Conservation (phyloP, 2,888 invertebrate species). For the Phyllotreta cruciferae region DNA sequence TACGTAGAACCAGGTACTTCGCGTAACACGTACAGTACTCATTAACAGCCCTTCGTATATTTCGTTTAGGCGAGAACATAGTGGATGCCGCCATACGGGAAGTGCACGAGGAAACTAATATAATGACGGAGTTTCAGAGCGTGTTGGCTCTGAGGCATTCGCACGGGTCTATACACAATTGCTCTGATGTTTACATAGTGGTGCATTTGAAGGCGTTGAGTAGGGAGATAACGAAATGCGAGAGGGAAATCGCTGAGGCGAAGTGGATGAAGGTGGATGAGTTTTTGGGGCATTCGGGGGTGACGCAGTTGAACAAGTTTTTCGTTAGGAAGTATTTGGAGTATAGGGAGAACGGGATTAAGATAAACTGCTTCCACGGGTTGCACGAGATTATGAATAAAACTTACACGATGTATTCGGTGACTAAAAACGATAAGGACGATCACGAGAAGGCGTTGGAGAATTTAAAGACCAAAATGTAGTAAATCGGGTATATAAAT, state of each 20-base stretch:
- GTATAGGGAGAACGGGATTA: conserved; percentile 67
- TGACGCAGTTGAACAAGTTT: conserved; percentile 73
- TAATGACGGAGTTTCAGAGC: conserved; percentile 77
- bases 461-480: conserved; percentile 2
- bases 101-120: conserved; percentile 89
- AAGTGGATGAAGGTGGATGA: conserved; percentile 84
- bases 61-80: conserved; percentile 76
- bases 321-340: conserved; percentile 73
- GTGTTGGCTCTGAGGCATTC: conserved; percentile 80
- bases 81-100: conserved; percentile 84
- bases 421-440: conserved; percentile 37
- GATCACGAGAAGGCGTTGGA: conserved; percentile 6
- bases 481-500: not conserved
- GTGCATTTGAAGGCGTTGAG: conserved; percentile 74
- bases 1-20: conserved; percentile 87
- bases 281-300: conserved; percentile 73
- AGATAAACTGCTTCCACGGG: conserved; percentile 65
- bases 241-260: conserved; percentile 78
- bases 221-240: conserved; percentile 70
- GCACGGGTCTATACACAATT: conserved; percentile 77
- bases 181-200: conserved; percentile 88
- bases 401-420: conserved; percentile 58
- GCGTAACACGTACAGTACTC: conserved; percentile 1
- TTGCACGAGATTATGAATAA: conserved; percentile 62
- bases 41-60: not conserved